Evolutionary conservation across 2,888 invertebrate genomes (phyloP).

Genomic region (Agrotis segetum): DNA sequence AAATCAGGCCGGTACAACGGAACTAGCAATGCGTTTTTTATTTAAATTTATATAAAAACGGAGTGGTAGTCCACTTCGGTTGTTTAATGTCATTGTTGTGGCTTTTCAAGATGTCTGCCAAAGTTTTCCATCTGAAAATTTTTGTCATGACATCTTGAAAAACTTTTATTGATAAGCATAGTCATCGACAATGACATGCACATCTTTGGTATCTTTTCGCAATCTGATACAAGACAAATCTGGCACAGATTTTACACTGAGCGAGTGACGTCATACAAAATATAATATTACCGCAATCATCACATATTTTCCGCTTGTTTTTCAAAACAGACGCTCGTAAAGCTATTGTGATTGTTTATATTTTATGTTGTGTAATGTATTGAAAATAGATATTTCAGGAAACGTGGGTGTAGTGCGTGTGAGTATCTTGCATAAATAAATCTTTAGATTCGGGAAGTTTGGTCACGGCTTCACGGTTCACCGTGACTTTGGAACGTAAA

Average conservation of each 20-base stretch:
- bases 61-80: too few relatives aligned
- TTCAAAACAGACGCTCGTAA: constrained; percentile 58
- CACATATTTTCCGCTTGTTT: constrained; percentile 52
- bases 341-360: constrained; percentile 53
- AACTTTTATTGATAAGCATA: too few relatives aligned
- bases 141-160: too few relatives aligned
- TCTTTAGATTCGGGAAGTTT: constrained; percentile 18
- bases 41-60: too few relatives aligned
- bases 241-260: constrained; percentile 22
- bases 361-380: constrained; percentile 54
- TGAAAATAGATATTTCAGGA: constrained; percentile 53
- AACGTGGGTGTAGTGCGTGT: constrained; percentile 48
- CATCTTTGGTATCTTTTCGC: constrained; percentile 25
- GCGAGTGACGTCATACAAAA: constrained; percentile 45
- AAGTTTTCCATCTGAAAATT: too few relatives aligned
- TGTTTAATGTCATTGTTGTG: too few relatives aligned
- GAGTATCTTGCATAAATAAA: constrained; percentile 37
- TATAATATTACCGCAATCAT: constrained; percentile 53
- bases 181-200: constrained; percentile 1
- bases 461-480: too few relatives aligned
- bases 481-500: too few relatives aligned
- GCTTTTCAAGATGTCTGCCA: too few relatives aligned
- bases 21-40: too few relatives aligned
- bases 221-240: constrained; percentile 47
- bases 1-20: too few relatives aligned